Percentiles rank a stretch among this genome's conserved stretches.
phyloP scores from a whole-genome alignment of 2,113 vertebrate species.

The Alectura lathami region DNA sequence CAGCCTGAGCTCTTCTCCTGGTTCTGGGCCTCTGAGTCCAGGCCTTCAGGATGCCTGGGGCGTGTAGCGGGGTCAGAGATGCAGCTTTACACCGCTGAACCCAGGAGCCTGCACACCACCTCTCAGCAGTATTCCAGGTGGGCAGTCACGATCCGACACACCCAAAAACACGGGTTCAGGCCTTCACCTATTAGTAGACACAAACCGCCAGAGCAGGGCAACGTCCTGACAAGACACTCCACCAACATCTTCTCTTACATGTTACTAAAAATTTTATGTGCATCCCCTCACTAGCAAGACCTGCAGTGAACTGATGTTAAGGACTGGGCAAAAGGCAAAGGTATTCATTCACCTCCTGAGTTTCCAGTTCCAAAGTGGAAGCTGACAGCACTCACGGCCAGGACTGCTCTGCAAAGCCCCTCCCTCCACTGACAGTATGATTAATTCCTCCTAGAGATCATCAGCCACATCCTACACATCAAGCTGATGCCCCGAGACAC shows the following conservation, averaged over 20 bases:
- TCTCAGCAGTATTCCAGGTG: neutral
- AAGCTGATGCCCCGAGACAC: neutral
- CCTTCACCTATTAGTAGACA: neutral
- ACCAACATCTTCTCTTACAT: neutral
- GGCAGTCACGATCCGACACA: fast-evolving
- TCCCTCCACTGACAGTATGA: neutral
- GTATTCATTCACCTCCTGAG: neutral
- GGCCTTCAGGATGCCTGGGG: neutral
- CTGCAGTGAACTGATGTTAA: neutral
- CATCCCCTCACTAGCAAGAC: neutral
- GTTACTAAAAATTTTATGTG: neutral
- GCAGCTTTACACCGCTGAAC: neutral
- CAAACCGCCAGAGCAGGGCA: neutral
- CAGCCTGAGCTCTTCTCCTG: neutral
- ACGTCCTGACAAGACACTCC: neutral
- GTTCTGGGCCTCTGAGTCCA: neutral
- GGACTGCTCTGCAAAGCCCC: neutral
- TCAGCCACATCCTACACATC: neutral
- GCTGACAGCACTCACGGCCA: neutral
- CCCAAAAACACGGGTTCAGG: neutral
- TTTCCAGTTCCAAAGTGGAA: neutral
- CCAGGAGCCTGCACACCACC: neutral
- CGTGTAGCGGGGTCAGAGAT: neutral
- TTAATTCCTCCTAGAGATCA: neutral
- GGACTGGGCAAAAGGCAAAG: neutral